Base-by-base conservation (phyloP, 2,113 vertebrate genomes). In the Mystacornis crossleyi region DNA sequence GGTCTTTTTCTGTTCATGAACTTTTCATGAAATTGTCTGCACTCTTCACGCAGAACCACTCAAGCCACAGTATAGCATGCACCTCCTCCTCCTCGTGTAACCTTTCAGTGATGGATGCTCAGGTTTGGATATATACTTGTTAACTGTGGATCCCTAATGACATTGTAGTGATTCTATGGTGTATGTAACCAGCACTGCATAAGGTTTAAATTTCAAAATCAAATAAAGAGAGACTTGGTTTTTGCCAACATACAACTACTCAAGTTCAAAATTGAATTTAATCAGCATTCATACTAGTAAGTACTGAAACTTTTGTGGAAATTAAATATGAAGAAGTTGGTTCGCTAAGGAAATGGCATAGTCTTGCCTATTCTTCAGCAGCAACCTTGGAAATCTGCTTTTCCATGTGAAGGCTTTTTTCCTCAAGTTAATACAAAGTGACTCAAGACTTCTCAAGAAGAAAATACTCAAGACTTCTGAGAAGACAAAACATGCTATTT, bases 261-360 rank as follows among this genome's bases (percentile, higher is more conserved):
- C 42, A 70, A 93, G 34, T n/a, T 81, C 70, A 61, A 95, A 86
- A 91, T 7, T 82, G 0, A 77, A 81, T 86, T 91, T 84, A 55
- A 58, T 53, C 10, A 48, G 1, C 18, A 45, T 73, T 73, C 40
- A 14, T 40, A 69, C 10, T 14, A 55, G 6, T 45, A 83, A 91
- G 9, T 45, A 12, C 18, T 57, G n/a, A 73, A 91, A 57, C 4
- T n/a, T 77, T 69, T 24, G 28, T 67, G 26, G 13, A 72, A 82
- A 71, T 70, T 60, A 82, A 61, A 55, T 38, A n/a, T 7, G 7
- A 87, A 65, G 16, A 42, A 40, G 7, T 62, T n/a, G 4, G 5
- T 45, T n/a, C 24, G 4, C n/a, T 62, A 74, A 71, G 40, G 20
- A 90, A 86, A 79, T 38, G 4, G 1, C 5, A 16, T 24, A 58